Base-by-base conservation (phyloP, 2,797 vertebrate species). In the Pempheris klunzingeri region DNA sequence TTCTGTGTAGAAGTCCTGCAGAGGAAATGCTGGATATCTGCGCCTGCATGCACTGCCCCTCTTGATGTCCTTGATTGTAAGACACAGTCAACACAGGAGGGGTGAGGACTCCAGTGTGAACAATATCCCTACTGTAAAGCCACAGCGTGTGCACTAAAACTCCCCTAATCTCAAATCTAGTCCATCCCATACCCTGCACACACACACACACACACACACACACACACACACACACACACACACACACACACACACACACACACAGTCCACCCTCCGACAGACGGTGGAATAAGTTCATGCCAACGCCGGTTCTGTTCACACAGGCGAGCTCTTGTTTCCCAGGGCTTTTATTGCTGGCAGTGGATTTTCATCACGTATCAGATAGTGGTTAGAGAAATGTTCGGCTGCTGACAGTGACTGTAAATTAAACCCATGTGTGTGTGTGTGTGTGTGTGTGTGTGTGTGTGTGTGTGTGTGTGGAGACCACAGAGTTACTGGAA, bases 361-460 rank as follows among this genome's bases (percentile, higher is more conserved):
- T 10, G 61, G 39, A 84, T 87, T 85, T 87, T 87, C 84, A 83
- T 83, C 86, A 81, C 61, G 52, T 82, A 89, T 91, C 78, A 83
- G 77, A 90, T 79, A 85, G 86, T 77, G 83, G 87, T 88, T 84
- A 34, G 70, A 85, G 84, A 90, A 88, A 88, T 75, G 76, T 78
- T 90, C 39, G 12, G 74, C 78, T 67, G 78, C 83, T 87, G 90
- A 92, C 90, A 85, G 83, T 71, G 71, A 83, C 83, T 86, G 85
- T 80, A 91, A 92, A 92, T 92, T 78, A 90, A 88, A 87, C 66
- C 83, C 24, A 39, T 76, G 67, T 90, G 77, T 76, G 76, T 62
- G 26, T 78, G 78, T 73, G 57, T 39, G 24, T 43, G 57, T 54
- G 18, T 71, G 43, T 41, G 66, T 66, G 66, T 72, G 61, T 44